Evolutionary conservation across 2,888 invertebrate species (phyloP).

Genomic region (Leptogaster cylindrica): DNA sequence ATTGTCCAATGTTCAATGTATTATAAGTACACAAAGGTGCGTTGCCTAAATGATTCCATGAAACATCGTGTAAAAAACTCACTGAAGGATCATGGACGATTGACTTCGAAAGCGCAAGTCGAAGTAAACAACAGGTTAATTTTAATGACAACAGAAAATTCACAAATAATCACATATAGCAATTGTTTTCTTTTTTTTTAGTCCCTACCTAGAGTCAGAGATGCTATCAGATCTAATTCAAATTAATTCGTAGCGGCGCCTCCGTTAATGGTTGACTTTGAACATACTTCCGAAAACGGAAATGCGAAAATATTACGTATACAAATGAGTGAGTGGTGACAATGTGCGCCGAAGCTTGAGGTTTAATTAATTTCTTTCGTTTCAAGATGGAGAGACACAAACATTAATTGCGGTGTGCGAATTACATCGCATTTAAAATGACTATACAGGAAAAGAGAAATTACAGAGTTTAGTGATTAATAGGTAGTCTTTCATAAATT

Average conservation of each 20-base stretch:
- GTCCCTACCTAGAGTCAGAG: too few relatives aligned
- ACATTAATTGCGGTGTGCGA: neutral
- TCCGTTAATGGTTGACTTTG: too few relatives aligned
- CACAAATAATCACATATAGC: too few relatives aligned
- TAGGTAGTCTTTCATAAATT: too few relatives aligned
- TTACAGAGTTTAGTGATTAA: too few relatives aligned
- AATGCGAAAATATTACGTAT: neutral
- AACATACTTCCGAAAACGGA: conserved; percentile 4
- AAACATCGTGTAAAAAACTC: neutral
- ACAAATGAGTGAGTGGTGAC: neutral
- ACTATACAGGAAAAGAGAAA: neutral
- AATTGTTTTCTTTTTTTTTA: too few relatives aligned
- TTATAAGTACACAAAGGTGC: too few relatives aligned
- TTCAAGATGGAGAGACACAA: neutral
- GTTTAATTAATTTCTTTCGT: neutral
- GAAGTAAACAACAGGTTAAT: neutral
- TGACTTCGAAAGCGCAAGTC: neutral
- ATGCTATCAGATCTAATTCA: conserved; percentile 23
- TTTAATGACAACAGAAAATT: too few relatives aligned
- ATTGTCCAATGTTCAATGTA: too few relatives aligned
- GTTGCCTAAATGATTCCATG: neutral
- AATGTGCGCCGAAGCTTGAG: neutral
- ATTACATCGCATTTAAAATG: neutral
- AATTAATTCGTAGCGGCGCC: conserved; percentile 33
- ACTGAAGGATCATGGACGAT: neutral